phyloP scores from a whole-genome alignment of 1,140 invertebrate genomes.

The Whitmania pigra region DNA sequence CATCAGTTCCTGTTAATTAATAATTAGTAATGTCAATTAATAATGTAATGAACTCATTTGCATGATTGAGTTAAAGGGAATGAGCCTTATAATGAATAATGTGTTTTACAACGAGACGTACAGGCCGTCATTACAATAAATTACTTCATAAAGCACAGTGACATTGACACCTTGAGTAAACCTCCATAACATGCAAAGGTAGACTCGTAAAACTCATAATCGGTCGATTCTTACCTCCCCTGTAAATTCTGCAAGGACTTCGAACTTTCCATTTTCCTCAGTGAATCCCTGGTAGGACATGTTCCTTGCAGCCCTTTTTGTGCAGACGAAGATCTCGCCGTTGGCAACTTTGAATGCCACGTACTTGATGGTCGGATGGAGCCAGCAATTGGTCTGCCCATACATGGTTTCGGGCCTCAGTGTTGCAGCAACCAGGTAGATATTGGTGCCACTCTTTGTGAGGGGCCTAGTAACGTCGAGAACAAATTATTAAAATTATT shows the following conservation, averaged over 20 bases:
- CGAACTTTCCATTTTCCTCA: conserved; percentile 61
- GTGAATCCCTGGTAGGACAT: conserved; percentile 86
- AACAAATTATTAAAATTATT: background rate
- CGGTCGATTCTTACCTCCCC: conserved; percentile 52
- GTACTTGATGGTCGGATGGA: conserved; percentile 86
- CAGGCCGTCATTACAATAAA: no score
- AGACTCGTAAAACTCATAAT: background rate
- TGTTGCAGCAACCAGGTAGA: conserved; percentile 91
- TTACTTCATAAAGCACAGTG: no score
- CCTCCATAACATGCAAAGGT: background rate
- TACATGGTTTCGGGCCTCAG: conserved; percentile 98
- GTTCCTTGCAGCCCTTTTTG: conserved; percentile 72
- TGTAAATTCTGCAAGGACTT: conserved; percentile 54
- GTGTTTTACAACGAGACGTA: no score
- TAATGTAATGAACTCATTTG: no score
- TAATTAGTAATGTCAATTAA: no score
- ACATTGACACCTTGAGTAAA: background rate
- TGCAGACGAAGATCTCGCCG: conserved; percentile 73
- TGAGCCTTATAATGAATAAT: background rate
- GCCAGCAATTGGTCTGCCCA: conserved; percentile 98
- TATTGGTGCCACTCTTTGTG: conserved; percentile 30
- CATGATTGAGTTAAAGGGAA: background rate
- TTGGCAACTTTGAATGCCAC: conserved; percentile 59
- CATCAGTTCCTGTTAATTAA: conserved; percentile 47
- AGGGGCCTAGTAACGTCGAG: background rate